Percentiles rank a stretch among this genome's conserved stretches.
phyloP scores from a whole-genome alignment of 2,888 invertebrate genomes.

The Coleophora deauratella region DNA sequence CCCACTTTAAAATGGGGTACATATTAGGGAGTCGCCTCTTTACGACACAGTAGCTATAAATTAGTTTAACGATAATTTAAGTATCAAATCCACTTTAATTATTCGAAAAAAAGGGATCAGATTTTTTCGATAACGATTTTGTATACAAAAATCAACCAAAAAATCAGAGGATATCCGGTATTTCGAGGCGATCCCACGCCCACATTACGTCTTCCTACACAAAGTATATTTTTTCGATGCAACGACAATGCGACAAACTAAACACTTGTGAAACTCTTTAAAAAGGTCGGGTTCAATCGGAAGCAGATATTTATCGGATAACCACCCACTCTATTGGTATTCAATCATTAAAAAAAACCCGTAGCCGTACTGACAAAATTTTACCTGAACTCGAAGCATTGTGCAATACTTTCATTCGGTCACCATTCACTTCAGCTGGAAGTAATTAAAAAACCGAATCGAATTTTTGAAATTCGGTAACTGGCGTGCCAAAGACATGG shows the following conservation, averaged over 20 bases:
- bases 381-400: background rate
- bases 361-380: too few relatives aligned
- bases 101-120: constrained; percentile 4
- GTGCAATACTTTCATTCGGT: background rate
- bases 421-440: background rate
- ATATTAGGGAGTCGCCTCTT: too few relatives aligned
- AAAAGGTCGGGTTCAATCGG: constrained; percentile 27
- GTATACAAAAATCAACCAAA: constrained; percentile 32
- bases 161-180: constrained; percentile 57
- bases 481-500: constrained; percentile 6
- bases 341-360: background rate
- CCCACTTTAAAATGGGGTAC: too few relatives aligned
- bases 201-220: constrained; percentile 23
- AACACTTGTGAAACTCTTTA: constrained; percentile 35
- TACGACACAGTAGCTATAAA: too few relatives aligned
- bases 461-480: too few relatives aligned
- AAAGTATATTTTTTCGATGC: constrained; percentile 24
- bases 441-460: too few relatives aligned
- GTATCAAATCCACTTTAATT: background rate
- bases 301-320: constrained; percentile 41
- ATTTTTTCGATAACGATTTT: constrained; percentile 3
- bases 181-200: constrained; percentile 54
- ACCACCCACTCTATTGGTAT: constrained; percentile 8
- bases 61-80: background rate
- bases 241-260: constrained; percentile 34